Base-by-base conservation (phyloP, 2,888 invertebrate species). In the Liopterus haemorrhoidalis region DNA sequence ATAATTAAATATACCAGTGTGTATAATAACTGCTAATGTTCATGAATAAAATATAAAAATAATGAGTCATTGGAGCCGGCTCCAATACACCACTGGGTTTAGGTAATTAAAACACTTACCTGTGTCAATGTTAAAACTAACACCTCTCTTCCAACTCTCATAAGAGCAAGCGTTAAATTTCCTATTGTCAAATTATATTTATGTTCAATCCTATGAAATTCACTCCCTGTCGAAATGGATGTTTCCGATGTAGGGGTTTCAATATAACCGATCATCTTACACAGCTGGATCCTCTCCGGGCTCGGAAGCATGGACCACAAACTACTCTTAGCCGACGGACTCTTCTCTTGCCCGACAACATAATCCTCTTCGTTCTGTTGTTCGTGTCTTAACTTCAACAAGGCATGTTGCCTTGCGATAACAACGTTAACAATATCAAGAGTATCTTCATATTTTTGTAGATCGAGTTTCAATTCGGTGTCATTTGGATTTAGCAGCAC, bases 351-450 rank as follows among this genome's bases (percentile, higher is more conserved):
- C 15, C 78, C 76, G 72, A 78, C 78, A 24, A 76, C 58, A 1
- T 71, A 40, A 21, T 46, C 31, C 16, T 19, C 12, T 15, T 21
- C n/a, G n/a, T n/a, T n/a, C n/a, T n/a, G n/a, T 8, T 25, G 22
- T 22, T 31, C 37, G 16, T 39, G 25, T 25, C 38, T 27, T 35
- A 45, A 27, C 39, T 46, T 31, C 41, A 31, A 42, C 14, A 9
- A 39, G 27, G 88, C 86, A 50, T 87, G 82, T 59, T 85, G 85
- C 50, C 87, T 73, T 0, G 87, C 88, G 46, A 87, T 78, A 1
- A 87, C 77, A 16, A 89, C 82, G 44, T 84, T 84, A 35, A 82
- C 69, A 28, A 88, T 78, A 37, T 81, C 79, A 49, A 89, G 68
- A 47, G 72, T 74, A 53, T 87, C 86, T 64, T 89, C 88, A 48